Evolutionary conservation across 2,113 vertebrate species (phyloP).

Genomic region (Rhabdornis inornatus): DNA sequence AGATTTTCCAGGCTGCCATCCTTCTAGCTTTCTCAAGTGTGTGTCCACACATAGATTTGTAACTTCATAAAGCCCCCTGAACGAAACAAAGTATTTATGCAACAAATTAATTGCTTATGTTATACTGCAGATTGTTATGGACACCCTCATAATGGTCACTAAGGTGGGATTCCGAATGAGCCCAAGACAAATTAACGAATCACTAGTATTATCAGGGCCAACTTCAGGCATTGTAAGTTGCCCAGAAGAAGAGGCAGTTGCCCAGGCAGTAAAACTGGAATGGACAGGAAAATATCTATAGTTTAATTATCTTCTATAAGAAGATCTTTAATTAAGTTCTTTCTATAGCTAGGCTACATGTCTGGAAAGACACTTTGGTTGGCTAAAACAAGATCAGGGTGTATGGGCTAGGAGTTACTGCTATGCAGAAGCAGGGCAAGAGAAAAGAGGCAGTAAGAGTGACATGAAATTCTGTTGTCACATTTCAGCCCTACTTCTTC

Average conservation of each 20-base stretch:
- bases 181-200: not conserved
- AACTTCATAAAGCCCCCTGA: not conserved
- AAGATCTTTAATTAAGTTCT: not conserved
- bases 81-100: not conserved
- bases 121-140: not conserved
- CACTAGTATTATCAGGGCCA: not conserved
- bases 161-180: not conserved
- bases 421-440: not conserved
- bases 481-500: not conserved
- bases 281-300: not conserved
- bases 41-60: not conserved
- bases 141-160: not conserved
- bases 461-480: not conserved
- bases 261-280: not conserved
- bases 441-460: not conserved
- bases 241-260: not conserved
- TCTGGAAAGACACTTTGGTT: not conserved
- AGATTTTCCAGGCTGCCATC: too few species aligned
- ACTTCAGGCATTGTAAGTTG: not conserved
- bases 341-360: not conserved
- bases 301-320: not conserved
- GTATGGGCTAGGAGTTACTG: not conserved
- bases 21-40: too few species aligned
- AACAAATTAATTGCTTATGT: not conserved
- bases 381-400: not conserved